These are phyloP conservation scores for Toxostoma redivivum DNA, from an alignment of 2,113 vertebrate genomes.

Conservation along the genomic window DNA sequence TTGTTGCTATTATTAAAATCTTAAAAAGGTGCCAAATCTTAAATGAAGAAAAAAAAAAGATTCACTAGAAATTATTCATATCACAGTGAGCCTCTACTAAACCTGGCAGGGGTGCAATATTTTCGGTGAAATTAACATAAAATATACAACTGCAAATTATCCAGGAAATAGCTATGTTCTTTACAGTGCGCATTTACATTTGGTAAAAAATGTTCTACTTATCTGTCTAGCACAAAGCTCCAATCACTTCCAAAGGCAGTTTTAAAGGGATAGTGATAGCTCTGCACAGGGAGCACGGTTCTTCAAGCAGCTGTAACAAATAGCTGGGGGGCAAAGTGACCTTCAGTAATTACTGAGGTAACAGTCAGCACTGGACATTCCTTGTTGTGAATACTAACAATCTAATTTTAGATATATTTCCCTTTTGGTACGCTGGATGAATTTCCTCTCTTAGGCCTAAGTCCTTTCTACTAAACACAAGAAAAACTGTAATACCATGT, in stretches of 20 bases:
- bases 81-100: conserved; percentile 83
- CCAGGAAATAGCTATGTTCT: conserved; percentile 82
- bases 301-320: conserved; percentile 34
- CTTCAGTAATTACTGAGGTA: conserved; percentile 57
- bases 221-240: conserved; percentile 68
- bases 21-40: conserved; percentile 85
- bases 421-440: background rate
- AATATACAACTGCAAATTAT: conserved; percentile 87
- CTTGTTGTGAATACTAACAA: conserved; percentile 19
- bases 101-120: conserved; percentile 85
- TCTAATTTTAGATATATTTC: conserved; percentile 48
- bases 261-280: conserved; percentile 68
- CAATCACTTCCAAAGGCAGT: conserved; percentile 53
- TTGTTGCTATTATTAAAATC: conserved; percentile 83
- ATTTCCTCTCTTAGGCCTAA: conserved; percentile 64
- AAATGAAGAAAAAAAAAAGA: conserved; percentile 81
- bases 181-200: conserved; percentile 77
- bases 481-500: conserved; percentile 76
- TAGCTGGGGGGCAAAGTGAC: conserved; percentile 40
- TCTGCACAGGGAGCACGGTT: conserved; percentile 1
- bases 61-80: conserved; percentile 84
- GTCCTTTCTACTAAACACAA: conserved; percentile 71
- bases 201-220: conserved; percentile 64
- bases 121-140: conserved; percentile 86
- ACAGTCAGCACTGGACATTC: conserved; percentile 16